Evolutionary conservation across 2,888 invertebrate genomes (phyloP), one percentile per base, ranked within the genome.

Genomic region (Aromia moschata): DNA sequence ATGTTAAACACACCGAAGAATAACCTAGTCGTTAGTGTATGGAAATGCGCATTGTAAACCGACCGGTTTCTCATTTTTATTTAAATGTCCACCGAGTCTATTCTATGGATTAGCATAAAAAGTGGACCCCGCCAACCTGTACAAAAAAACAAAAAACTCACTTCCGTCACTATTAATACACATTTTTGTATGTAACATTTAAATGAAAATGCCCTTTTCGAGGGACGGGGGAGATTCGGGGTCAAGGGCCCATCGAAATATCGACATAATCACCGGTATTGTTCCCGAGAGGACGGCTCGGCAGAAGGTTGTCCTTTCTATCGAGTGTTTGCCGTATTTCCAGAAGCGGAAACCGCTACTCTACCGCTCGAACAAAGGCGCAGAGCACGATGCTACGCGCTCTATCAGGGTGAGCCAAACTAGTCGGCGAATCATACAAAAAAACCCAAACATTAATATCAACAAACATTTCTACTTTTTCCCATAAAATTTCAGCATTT

Each of bases 181-280:
- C 20, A 12, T 25, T 25, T 25, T 41, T 41, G 15, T 41, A 11
- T 16, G 15, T 12, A 49, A 38, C 30, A 51, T 45, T 46, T 51
- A 56, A 56, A 60, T 51, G 44, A 55, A 56, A 56, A 45, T 56
- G 56, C 36, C 56, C 49, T 60, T 60, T 60, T 56, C 53, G 60
- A 16, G 57, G 43, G 54, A 33, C 44, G 44, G 49, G 55, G 38
- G 49, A 49, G 11, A 25, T 63, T 63, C 49, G 60, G 57, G 68
- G 68, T 68, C 67, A 64, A 68, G 68, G 54, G 53, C 37, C 56
- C 54, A 62, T 66, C 62, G 56, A 64, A 63, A 62, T 66, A 65
- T 67, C 60, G 65, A 67, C 64, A 59, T 66, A 60, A 65, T 61
- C 62, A 58, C 56, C 56, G 55, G 51, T 51, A 66, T 65, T 67